These are phyloP conservation scores for Mactromeris polynyma DNA, from an alignment of 2,888 invertebrate genomes.

Conservation along the genomic window DNA sequence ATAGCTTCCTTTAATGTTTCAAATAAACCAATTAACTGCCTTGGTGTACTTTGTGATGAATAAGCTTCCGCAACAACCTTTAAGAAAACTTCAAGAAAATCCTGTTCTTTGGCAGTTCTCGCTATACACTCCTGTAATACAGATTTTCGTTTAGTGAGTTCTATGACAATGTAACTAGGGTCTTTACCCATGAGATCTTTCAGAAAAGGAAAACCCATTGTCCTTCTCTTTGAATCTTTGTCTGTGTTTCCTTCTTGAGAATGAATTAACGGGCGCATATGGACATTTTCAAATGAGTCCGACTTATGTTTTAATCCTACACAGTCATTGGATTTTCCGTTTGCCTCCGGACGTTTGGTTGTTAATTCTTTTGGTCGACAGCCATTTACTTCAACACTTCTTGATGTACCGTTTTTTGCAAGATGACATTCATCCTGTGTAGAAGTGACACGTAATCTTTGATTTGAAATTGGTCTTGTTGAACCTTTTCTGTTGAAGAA, in stretches of 20 bases:
- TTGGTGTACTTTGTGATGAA: not conserved
- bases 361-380: not conserved
- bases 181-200: too few relatives aligned
- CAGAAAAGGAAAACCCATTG: not conserved
- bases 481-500: not conserved
- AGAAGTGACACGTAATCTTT: not conserved
- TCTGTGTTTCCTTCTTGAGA: not conserved
- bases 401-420: not conserved
- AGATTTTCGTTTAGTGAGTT: too few relatives aligned
- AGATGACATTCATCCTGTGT: not conserved
- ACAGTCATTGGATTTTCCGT: not conserved
- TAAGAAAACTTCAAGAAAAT: too few relatives aligned
- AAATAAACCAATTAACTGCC: too few relatives aligned
- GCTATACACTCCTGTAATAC: too few relatives aligned
- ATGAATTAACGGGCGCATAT: not conserved
- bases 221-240: not conserved
- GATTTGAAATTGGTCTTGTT: not conserved
- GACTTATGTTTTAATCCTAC: too few relatives aligned
- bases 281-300: not conserved
- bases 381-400: too few relatives aligned
- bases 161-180: too few relatives aligned
- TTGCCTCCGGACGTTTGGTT: not conserved
- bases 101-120: too few relatives aligned
- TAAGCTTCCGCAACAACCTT: not conserved
- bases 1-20: constrained; percentile 23